These are phyloP conservation scores for Albula goreensis DNA, from an alignment of 2,113 vertebrate species.

Conservation along the genomic window DNA sequence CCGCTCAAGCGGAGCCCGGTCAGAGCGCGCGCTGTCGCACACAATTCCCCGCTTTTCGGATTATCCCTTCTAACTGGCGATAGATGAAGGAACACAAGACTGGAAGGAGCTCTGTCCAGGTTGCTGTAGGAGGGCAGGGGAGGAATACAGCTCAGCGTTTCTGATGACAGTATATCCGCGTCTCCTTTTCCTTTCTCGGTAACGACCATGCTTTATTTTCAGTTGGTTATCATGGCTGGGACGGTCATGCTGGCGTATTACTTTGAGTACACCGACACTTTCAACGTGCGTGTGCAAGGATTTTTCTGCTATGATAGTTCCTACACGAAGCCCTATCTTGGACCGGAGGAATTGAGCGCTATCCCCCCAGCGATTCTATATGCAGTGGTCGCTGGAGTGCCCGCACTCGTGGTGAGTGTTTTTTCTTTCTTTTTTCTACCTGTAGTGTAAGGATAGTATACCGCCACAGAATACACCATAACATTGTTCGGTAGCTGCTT, in stretches of 20 bases:
- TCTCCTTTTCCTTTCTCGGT: conserved; percentile 19
- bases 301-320: conserved; percentile 86
- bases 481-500: background rate
- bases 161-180: conserved; percentile 26
- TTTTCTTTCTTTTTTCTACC: background rate
- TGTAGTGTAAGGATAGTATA: background rate
- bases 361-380: conserved; percentile 82
- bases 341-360: conserved; percentile 82
- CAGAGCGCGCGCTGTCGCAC: background rate
- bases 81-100: conserved; percentile 46
- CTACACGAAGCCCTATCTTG: conserved; percentile 83
- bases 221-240: conserved; percentile 88
- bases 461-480: background rate
- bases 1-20: background rate
- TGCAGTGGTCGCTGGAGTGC: conserved; percentile 81
- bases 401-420: conserved; percentile 80
- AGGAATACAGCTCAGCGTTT: conserved; percentile 35
- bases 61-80: conserved; percentile 8
- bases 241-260: conserved; percentile 88
- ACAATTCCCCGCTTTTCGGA: conserved; percentile 12
- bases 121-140: conserved; percentile 38
- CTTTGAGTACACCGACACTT: conserved; percentile 91
- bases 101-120: conserved; percentile 47
- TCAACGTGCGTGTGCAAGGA: conserved; percentile 82
- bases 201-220: conserved; percentile 85